Base-by-base conservation (phyloP, 1,140 invertebrate species). In the Zaprionus ghesquierei region DNA sequence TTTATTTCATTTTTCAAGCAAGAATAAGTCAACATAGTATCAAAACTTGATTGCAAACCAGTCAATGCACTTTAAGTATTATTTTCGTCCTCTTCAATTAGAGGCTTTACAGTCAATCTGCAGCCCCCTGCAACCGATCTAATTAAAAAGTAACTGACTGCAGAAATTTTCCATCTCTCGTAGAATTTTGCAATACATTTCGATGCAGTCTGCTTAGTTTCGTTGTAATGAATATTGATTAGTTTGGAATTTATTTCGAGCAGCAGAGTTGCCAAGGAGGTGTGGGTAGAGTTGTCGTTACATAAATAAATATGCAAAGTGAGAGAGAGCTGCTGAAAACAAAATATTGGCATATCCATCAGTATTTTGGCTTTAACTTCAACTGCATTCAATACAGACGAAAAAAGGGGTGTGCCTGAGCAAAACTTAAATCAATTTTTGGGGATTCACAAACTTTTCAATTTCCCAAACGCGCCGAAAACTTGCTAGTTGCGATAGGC, bases 151-250 rank as follows among this genome's bases (percentile, higher is more conserved):
- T 12, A 44, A 44, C 41, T 44, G 41, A 15, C 41, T 44, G 18
- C 2, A 3, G 2, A 2, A 44, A 3, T 44, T 20, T 44, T 20
- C 18, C 9, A 20, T 2, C 6, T 10, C 6, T 10, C 41, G 8
- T 8, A 20, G 4, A 38, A 13, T 5, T n/a, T n/a, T n/a, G 13
- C 33, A 38, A 54, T 60, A 13, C 27, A n/a, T 35, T 72, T 33
- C 33, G 54, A 33, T 38, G 31, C 20, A 27, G 55, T 18, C n/a
- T 55, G 33, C 18, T 29, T 20, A 35, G 54, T 68, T 68, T 46
- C 51, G n/a, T 51, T 50, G 46, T 85, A 89, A 89, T 89, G 73
- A 80, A 89, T 89, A 89, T 89, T 89, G 84, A 89, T 82, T 89
- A 79, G 76, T 15, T n/a, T 54, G 20, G 10, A 50, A 65, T 69